These are phyloP conservation scores for Barypeithes pellucidus DNA, from an alignment of 2,888 invertebrate species.

Conservation along the genomic window DNA sequence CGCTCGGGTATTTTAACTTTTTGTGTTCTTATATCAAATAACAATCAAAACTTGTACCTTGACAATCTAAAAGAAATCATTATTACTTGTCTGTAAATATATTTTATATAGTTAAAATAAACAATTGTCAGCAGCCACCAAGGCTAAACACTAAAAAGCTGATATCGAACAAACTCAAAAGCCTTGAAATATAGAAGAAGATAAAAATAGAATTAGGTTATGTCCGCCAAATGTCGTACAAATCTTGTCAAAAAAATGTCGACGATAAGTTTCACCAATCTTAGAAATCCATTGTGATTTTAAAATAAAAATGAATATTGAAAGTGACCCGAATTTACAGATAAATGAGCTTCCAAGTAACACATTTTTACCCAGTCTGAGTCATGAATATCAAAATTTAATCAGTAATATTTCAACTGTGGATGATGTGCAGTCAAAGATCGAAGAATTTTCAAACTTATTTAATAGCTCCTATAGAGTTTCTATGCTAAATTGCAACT, in stretches of 20 bases:
- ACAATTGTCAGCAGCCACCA: too few relatives aligned
- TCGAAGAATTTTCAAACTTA: slow-evolving; percentile 57
- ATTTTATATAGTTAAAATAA: too few relatives aligned
- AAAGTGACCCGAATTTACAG: not conserved
- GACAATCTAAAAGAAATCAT: too few relatives aligned
- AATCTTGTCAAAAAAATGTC: not conserved
- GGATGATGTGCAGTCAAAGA: slow-evolving; percentile 51
- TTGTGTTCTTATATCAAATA: too few relatives aligned
- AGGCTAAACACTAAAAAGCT: too few relatives aligned
- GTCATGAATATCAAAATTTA: not conserved
- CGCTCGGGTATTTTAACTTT: too few relatives aligned
- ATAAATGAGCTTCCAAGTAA: not conserved
- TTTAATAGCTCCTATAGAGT: slow-evolving; percentile 56
- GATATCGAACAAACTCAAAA: too few relatives aligned
- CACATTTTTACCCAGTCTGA: not conserved
- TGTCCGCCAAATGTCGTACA: not conserved
- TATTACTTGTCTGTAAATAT: too few relatives aligned
- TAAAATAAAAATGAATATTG: not conserved
- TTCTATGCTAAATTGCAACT: slow-evolving; percentile 51
- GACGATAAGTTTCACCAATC: not conserved
- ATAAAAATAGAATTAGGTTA: slow-evolving; percentile 13
- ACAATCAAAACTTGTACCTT: too few relatives aligned
- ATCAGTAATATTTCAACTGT: slow-evolving; percentile 7
- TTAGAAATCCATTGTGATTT: not conserved
- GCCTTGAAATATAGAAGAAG: not conserved